Conservation (phyloP, 1,140 invertebrate genomes). For the Tachypleus tridentatus region DNA sequence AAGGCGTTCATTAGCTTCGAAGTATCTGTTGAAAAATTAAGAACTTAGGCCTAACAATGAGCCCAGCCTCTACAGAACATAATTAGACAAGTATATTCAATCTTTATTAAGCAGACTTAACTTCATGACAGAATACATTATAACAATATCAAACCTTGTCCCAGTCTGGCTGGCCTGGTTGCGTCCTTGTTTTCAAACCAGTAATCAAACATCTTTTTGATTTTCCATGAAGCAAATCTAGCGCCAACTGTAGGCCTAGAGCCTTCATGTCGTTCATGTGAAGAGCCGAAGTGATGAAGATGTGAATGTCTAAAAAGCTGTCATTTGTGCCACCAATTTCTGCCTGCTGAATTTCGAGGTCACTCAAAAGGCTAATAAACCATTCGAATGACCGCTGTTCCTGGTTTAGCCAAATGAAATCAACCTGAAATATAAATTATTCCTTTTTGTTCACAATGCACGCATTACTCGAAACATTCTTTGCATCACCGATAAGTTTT, state of each 20-base stretch:
- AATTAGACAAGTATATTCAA: too few relatives aligned
- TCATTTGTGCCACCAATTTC: slow-evolving; percentile 71
- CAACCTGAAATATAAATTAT: slow-evolving; percentile 49
- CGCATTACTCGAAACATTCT: too few relatives aligned
- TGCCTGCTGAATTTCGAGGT: slow-evolving; percentile 87
- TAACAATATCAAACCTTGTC: slow-evolving; percentile 45
- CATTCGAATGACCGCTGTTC: slow-evolving; percentile 94
- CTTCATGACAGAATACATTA: too few relatives aligned
- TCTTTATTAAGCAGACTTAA: too few relatives aligned
- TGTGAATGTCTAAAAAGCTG: slow-evolving; percentile 89
- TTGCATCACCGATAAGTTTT: too few relatives aligned
- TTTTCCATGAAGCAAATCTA: slow-evolving; percentile 85
- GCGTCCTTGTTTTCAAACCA: slow-evolving; percentile 81
- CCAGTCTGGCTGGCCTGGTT: slow-evolving; percentile 90
- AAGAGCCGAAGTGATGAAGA: slow-evolving; percentile 91
- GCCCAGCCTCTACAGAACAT: too few relatives aligned
- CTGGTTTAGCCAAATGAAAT: slow-evolving; percentile 97
- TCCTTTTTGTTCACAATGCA: too few relatives aligned
- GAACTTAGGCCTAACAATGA: too few relatives aligned
- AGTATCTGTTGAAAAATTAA: too few relatives aligned
- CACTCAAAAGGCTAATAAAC: slow-evolving; percentile 86
- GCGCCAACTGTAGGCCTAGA: slow-evolving; percentile 74
- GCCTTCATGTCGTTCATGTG: slow-evolving; percentile 90
- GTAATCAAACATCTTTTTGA: slow-evolving; percentile 87
- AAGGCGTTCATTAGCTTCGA: too few relatives aligned